Percentiles rank a stretch among this genome's conserved stretches.
Conservation (phyloP, 64 coral and sea anemone species). For the Cladopsammia gracilis region DNA sequence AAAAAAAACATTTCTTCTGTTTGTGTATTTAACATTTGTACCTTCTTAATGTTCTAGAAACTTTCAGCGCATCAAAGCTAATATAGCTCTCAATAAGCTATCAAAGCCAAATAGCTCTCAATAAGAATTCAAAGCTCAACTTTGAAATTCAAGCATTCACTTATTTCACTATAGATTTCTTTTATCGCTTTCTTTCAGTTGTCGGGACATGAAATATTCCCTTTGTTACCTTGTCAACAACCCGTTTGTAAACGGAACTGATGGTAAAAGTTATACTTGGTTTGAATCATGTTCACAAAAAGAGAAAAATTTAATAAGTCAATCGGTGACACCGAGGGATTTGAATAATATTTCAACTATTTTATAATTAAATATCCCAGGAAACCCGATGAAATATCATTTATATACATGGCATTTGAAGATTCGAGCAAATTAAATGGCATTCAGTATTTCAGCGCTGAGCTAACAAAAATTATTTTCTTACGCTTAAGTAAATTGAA, state of each 20-base stretch:
- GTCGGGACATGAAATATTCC: neutral
- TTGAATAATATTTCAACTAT: neutral
- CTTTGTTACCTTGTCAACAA: neutral
- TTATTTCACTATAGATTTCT: too few species aligned
- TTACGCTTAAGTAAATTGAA: too few species aligned
- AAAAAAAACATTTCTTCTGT: neutral
- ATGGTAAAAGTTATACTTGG: neutral
- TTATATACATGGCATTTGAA: neutral
- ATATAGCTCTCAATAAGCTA: too few species aligned
- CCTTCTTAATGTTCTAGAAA: neutral
- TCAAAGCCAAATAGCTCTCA: too few species aligned
- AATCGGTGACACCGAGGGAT: neutral
- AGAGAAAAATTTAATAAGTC: neutral
- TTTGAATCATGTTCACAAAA: neutral
- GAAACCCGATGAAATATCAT: neutral
- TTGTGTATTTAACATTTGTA: constrained; percentile 2
- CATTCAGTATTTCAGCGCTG: too few species aligned
- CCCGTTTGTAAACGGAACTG: neutral
- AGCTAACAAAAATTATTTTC: too few species aligned
- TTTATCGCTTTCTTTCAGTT: neutral
- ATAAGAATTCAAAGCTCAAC: too few species aligned
- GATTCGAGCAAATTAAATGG: too few species aligned
- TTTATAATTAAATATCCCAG: neutral
- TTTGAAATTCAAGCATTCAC: too few species aligned
- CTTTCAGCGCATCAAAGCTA: too few species aligned